Evolutionary conservation across 1,140 invertebrate genomes (phyloP), one percentile per base, ranked within the genome.

Genomic region (Bombus picipes): DNA sequence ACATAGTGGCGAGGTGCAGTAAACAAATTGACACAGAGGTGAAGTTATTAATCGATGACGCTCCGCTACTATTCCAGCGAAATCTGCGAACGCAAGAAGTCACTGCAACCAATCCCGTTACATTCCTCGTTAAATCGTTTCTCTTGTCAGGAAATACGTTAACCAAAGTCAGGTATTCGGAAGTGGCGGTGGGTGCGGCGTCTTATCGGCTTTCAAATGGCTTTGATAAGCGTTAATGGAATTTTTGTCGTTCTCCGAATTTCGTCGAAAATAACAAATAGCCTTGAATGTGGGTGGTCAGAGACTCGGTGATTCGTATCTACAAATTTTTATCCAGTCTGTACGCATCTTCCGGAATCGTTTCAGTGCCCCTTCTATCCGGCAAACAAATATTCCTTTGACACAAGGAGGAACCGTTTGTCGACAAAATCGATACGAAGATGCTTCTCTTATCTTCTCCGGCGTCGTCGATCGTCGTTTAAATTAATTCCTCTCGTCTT

Each of bases 181-280:
- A 88, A 73, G 73, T 85, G n/a, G 41, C 18, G 32, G 34, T 43
- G 41, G 15, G 28, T 13, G n/a, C 32, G 34, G 53, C 28, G 59
- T 32, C 43, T 82, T 89, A 89, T 88, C 88, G 75, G 74, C 70
- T 86, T 82, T 82, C 22, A 41, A 80, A 85, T 41, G 34, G 15
- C 68, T 18, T 32, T 39, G 87, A 88, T 88, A 88, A 88, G 47
- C 62, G 75, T 85, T 88, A 88, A 89, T 88, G 83, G 87, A 88
- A 88, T 88, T 71, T 88, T 85, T 72, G 81, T 89, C 78, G 74
- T 76, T 74, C 74, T 10, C 53, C 47, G 41, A 68, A 53, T 85
- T 65, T 18, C 34, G 34, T 81, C 39, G 62, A 28, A 62, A 81
- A 66, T 66, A 66, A 18, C 53, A 28, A 72, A 77, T 62, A 32